Evolutionary conservation across 37 sponge, comb jelly and placozoan species (phyloP).

Genomic region (Crambe crambe): DNA sequence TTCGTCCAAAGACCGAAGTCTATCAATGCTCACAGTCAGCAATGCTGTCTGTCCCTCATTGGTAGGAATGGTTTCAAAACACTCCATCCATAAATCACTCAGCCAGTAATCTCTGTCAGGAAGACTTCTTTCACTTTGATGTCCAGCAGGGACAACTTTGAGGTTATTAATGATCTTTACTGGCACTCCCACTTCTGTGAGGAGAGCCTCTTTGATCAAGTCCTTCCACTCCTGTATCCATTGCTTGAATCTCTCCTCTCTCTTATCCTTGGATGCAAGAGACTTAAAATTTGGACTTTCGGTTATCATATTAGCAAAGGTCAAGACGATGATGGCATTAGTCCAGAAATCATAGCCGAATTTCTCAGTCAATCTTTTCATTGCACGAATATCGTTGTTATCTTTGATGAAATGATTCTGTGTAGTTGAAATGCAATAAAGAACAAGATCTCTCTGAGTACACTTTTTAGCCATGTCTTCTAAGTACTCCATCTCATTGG

Average conservation of each 20-base stretch:
- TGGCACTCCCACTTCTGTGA: neutral
- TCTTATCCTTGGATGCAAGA: neutral
- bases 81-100: neutral
- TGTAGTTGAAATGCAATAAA: neutral
- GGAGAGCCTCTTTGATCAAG: neutral
- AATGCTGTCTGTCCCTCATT: neutral
- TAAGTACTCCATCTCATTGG: neutral
- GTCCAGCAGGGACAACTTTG: slow-evolving; percentile 9
- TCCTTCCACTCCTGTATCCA: neutral
- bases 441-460: neutral
- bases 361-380: neutral
- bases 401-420: neutral
- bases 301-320: neutral
- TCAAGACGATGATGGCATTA: neutral
- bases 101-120: neutral
- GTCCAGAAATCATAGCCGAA: neutral
- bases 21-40: neutral
- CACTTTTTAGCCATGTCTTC: neutral
- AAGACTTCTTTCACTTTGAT: neutral
- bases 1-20: neutral
- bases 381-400: neutral
- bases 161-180: neutral
- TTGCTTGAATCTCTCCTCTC: neutral
- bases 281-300: neutral
- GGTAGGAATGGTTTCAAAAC: neutral